Evolutionary conservation across 2,113 vertebrate species (phyloP), one percentile per base, ranked within the genome.

Genomic region (Python bivittatus): DNA sequence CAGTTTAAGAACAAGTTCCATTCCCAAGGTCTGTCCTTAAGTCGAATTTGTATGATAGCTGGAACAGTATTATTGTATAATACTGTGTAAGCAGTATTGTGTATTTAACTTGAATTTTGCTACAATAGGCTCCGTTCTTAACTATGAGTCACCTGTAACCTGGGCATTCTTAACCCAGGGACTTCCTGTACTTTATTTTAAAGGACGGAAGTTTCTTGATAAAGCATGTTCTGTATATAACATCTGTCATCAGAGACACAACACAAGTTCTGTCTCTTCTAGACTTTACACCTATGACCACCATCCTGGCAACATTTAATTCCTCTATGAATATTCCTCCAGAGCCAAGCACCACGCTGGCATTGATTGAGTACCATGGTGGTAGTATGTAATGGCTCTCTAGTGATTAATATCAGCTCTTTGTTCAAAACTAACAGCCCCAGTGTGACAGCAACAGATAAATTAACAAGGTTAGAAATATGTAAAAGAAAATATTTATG

Each of bases 391-490:
- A 97, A 97, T 95, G 94, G 96, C 94, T 97, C 97, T 97, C 96
- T 68, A 5, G 94, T 97, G 97, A 97, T 97, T 97, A 97, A 97
- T 97, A 97, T 92, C 96, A 97, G 95, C 96, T 97, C 96, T 98
- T 97, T 97, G 96, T 98, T 97, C 96, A 94, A 96, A 97, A 96
- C 97, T 97, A 96, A 97, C 95, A 97, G 96, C 93, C 96, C 96
- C 89, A 48, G 93, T 96, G 95, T 97, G 97, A 97, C 97, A 97
- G 97, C 97, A 95, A 94, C 93, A 97, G 97, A 97, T 97, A 97
- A 97, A 98, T 98, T 97, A 97, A 96, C 97, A 96, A 97, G 97
- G 96, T 97, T 96, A 96, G 96, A 96, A 97, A 97, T 97, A 97
- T 96, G 97, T 96, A 96, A 97, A 97, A 96, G 96, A 96, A 97